phyloP scores from a whole-genome alignment of 2,888 invertebrate genomes.

The Amphimallon solstitiale region DNA sequence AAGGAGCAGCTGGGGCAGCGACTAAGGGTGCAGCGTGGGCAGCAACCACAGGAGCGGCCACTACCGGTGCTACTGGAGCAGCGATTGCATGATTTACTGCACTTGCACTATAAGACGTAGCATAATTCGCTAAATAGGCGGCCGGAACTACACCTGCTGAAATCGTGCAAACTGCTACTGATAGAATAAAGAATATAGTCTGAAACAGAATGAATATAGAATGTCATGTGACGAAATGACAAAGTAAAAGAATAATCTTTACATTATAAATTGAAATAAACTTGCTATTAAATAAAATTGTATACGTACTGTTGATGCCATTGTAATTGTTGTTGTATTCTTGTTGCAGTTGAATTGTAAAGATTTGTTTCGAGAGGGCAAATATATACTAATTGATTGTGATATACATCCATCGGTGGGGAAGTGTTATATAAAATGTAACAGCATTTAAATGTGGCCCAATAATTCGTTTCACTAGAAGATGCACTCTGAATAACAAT shows the following conservation, averaged over 20 bases:
- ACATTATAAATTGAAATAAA: not conserved
- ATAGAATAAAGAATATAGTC: conserved; percentile 36
- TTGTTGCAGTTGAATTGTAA: not conserved
- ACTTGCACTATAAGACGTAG: conserved; percentile 80
- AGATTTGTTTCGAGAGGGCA: not conserved
- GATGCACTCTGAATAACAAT: conserved; percentile 17
- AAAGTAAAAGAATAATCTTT: not conserved
- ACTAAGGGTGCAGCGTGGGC: conserved; percentile 54
- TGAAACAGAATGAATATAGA: conserved; percentile 8
- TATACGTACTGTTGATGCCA: conserved; percentile 31
- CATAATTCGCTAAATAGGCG: conserved; percentile 76
- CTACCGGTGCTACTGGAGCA: conserved; percentile 65
- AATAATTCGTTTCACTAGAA: conserved; percentile 26
- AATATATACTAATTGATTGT: conserved; percentile 22
- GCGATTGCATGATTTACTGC: conserved; percentile 80
- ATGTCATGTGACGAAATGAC: not conserved
- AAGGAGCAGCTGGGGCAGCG: conserved; percentile 47
- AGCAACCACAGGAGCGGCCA: conserved; percentile 50
- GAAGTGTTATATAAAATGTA: conserved; percentile 28
- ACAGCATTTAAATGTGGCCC: conserved; percentile 25
- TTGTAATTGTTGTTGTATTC: conserved; percentile 10
- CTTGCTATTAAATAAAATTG: not conserved
- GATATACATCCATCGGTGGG: conserved; percentile 11
- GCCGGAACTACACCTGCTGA: conserved; percentile 64
- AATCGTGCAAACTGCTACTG: conserved; percentile 43